Base-by-base conservation (phyloP, 2,888 invertebrate species). In the Liodrosophila aerea region DNA sequence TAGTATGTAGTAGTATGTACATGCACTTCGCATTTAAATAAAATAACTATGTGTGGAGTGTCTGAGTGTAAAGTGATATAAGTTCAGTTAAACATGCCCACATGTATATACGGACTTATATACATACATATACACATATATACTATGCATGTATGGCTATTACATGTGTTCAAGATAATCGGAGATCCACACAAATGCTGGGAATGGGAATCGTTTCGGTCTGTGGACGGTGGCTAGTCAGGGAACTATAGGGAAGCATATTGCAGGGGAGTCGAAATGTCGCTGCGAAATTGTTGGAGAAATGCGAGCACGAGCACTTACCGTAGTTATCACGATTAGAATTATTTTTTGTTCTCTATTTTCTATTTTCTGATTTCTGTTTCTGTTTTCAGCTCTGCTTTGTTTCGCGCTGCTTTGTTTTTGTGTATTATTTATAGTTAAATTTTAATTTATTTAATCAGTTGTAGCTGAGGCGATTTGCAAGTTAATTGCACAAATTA, bases 401-500 rank as follows among this genome's bases (percentile, higher is more conserved):
- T 40, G 13, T 12, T 29, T 40, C 11, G 33, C 41, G 30, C 9
- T 39, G 33, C 43, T 56, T 37, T 56, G 45, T 56, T 59, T 52
- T 56, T 69, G 11, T 53, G 22, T 22, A 22, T 22, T 40, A 47
- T 47, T 58, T 46, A 53, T 63, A 54, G 53, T 49, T 64, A 39
- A 66, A 68, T 62, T 80, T 74, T 51, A 64, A 76, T 71, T 64
- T 64, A 80, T 72, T 74, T 72, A 72, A 76, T 76, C 63, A 76
- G 56, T 60, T 69, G 58, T 47, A 30, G 9, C 11, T 44, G 57
- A 29, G 40, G 60, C 63, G 66, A 78, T 73, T 80, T 83, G 62
- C 66, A 62, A 80, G 58, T 73, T 80, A 83, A 76, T 83, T 80
- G 76, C 74, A 71, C 73, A 71, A 78, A 73, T 78, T 78, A 75